Evolutionary conservation across 2,888 invertebrate species (phyloP).

Genomic region (Aphidius colemani): DNA sequence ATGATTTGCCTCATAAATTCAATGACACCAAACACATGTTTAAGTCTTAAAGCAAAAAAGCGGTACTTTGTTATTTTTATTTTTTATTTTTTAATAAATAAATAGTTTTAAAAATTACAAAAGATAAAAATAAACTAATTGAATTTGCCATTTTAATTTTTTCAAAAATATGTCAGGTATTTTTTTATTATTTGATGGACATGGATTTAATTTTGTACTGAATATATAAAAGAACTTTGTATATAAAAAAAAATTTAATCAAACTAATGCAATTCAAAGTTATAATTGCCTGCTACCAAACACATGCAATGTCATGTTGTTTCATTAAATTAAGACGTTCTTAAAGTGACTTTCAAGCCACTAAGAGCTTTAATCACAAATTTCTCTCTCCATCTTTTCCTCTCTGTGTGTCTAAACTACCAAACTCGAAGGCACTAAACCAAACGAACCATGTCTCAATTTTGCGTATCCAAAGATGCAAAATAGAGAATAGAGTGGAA

Average conservation of each 20-base stretch:
- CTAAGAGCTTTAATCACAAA: no score
- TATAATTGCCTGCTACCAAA: slow-evolving; percentile 17
- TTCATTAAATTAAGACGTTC: no score
- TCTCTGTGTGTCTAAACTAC: background rate
- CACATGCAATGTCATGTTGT: no score
- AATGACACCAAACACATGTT: no score
- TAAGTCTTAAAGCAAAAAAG: no score
- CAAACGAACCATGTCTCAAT: slow-evolving; percentile 50
- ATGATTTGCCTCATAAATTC: background rate
- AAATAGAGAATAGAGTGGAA: slow-evolving; percentile 7
- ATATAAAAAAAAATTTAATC: background rate
- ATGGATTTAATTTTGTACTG: no score
- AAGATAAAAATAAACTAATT: background rate
- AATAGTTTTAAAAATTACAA: background rate
- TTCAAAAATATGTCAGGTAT: background rate
- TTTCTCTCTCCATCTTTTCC: slow-evolving; percentile 4
- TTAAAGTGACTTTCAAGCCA: no score
- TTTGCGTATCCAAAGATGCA: slow-evolving; percentile 30
- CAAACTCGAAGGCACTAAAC: slow-evolving; percentile 44
- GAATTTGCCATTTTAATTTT: background rate
- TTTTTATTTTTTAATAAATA: background rate
- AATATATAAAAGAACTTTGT: no score
- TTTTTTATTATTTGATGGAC: background rate
- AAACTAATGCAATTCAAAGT: background rate
- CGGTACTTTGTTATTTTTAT: background rate